Base-by-base conservation (phyloP, 2,888 invertebrate species). In the Buathra laborator region DNA sequence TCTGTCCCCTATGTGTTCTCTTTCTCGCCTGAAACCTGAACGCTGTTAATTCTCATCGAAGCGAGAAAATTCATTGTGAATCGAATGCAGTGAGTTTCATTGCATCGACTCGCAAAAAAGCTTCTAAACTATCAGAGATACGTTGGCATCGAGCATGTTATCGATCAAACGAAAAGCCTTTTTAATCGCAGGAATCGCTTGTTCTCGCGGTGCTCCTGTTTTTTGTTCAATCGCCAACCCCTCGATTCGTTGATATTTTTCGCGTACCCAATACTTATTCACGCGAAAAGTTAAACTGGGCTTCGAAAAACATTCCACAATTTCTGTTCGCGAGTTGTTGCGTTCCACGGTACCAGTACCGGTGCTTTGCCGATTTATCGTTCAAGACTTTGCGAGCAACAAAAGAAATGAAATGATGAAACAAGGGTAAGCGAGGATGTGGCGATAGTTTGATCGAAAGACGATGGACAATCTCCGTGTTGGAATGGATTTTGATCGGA, bases 401-500 rank as follows among this genome's bases (percentile, higher is more conserved):
- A 14, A 4, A 29, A 14, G 59, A 12, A 12, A 24, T 59, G 29
- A 0, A 12, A 29, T 4, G 59, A 59, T 4, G 59, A 24, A 24
- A 10, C 19, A 14, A 24, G 29, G 59, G 29, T 14, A 14, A 5
- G 3, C 12, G 24, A 9, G 37, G 14, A 59, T 14, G 29, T 4
- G 59, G 29, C 9, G 29, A 59, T 59, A 14, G 59, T 56, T 56
- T 24, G 10, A 24, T 29, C 29, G 12, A 29, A 29, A 5, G 59
- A 12, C 3, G 12, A 29, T 12, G 5, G 12, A 59, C 59, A 59
- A 59, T 59, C 59, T 59, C 29, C 24, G 59, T 12, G 59, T 14
- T 24, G 9, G 59, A 10, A 29, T 43, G 12, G 32, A 48, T 76
- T 56, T 81, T 44, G 76, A 29, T 75, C 51, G 59, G 24, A 19